Conservation (phyloP, 2,797 vertebrate species). For the Gambusia yucatana region DNA sequence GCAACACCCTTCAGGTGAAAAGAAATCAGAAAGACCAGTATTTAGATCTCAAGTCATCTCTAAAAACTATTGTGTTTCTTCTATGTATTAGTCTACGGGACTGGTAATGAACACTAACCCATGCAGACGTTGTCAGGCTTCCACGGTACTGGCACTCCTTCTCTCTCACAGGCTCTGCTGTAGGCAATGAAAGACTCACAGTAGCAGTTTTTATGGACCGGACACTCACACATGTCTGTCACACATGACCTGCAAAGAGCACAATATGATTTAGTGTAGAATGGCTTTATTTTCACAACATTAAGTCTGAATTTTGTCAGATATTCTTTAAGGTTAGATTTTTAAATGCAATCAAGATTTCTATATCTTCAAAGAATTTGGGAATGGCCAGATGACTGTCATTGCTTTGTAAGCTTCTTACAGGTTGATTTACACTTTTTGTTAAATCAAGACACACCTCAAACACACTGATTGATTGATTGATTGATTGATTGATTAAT, state of each 20-base stretch:
- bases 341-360: not conserved
- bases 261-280: slow-evolving; percentile 1
- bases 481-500: too few relatives aligned
- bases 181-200: slow-evolving; percentile 97
- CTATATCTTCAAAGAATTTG: not conserved
- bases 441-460: not conserved
- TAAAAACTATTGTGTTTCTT: not conserved
- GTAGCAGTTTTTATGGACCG: slow-evolving; percentile 96
- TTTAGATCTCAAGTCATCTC: not conserved
- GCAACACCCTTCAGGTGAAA: not conserved
- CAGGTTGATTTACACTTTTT: not conserved
- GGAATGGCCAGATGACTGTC: not conserved
- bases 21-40: not conserved
- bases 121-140: slow-evolving; percentile 88
- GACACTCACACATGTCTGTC: slow-evolving; percentile 99
- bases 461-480: not conserved
- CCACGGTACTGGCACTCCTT: slow-evolving; percentile 89
- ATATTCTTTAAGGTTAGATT: not conserved
- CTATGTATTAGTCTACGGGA: not conserved
- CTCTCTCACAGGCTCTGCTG: slow-evolving; percentile 92
- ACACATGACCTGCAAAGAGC: slow-evolving; percentile 89
- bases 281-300: not conserved
- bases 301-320: not conserved
- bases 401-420: not conserved
- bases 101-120: slow-evolving; percentile 79